Base-by-base conservation (phyloP, 1,140 invertebrate genomes). In the Nylanderia fulva region DNA sequence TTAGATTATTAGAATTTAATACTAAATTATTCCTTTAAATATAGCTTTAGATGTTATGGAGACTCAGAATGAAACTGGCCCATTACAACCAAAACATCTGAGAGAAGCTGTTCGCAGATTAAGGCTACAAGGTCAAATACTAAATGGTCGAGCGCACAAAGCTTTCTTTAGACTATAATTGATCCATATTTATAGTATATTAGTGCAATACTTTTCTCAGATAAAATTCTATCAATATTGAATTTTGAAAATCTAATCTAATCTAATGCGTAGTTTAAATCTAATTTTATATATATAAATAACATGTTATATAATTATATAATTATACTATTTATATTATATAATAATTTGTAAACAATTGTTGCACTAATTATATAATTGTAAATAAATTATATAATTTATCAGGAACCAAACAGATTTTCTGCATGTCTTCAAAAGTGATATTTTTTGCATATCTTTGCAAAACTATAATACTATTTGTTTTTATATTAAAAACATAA, bases 21-120 rank as follows among this genome's bases (percentile, higher is more conserved):
- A n/a, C 9, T 69, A 61, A 29, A 56, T 56, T 58, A 54, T 85
- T 58, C 4, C 1, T 58, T 11, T 58, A 64, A 24, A 8, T 27
- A 92, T 89, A 98, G 99, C 98, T 64, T 95, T 99, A 63, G 98
- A 99, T 95, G 98, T 99, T 18, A 97, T 98, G 96, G 98, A 99
- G 92, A 95, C 96, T 66, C 96, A 97, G 88, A 96, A 96, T 2
- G 99, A 99, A 92, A 95, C 96, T 13, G 99, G 98, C 5, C 98
- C 99, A 3, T 91, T 99, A 48, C 98, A 99, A 93, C 99, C 99
- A 0, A 99, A 99, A 95, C 99, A 99, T 94, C 95, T 99, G 58
- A 95, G 99, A 88, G 99, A 99, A 96, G 98, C 98, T 61, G 97
- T 99, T 45, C 95, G 99, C 61, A 96, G 97, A 93, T 93, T 99